Percentiles rank a stretch among this genome's conserved stretches.
These are phyloP conservation scores for Holothuria leucospilota DNA, from an alignment of 53 echinoderm and acorn worm genomes.

Conservation along the genomic window DNA sequence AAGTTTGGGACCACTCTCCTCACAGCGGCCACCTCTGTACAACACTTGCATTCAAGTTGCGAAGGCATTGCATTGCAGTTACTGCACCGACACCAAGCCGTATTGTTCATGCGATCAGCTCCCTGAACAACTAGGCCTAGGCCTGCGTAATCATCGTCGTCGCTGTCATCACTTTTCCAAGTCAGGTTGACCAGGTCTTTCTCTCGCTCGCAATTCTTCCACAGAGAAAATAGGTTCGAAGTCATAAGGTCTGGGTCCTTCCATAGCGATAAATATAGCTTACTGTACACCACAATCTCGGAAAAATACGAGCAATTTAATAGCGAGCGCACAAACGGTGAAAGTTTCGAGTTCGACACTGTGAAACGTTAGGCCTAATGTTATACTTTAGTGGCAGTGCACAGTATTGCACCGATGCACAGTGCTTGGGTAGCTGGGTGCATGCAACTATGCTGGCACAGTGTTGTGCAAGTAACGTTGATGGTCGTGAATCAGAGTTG, in stretches of 20 bases:
- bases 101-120: not conserved
- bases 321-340: too few species aligned
- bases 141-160: not conserved
- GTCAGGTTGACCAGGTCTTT: not conserved
- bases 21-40: not conserved
- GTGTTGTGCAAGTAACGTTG: not conserved
- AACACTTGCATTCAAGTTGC: not conserved
- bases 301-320: too few species aligned
- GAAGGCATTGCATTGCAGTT: not conserved
- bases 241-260: not conserved
- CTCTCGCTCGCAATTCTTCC: not conserved
- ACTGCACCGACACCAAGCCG: not conserved
- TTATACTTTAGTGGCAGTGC: not conserved
- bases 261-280: not conserved
- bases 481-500: not conserved
- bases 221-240: not conserved
- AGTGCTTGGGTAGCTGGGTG: too few species aligned
- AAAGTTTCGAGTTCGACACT: too few species aligned
- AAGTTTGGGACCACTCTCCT: not conserved
- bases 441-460: too few species aligned
- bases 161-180: not conserved
- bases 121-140: not conserved
- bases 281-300: too few species aligned
- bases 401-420: too few species aligned
- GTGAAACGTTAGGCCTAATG: not conserved